Evolutionary conservation across 2,797 vertebrate species (phyloP), one percentile per base, ranked within the genome.

Genomic region (Gila robusta): DNA sequence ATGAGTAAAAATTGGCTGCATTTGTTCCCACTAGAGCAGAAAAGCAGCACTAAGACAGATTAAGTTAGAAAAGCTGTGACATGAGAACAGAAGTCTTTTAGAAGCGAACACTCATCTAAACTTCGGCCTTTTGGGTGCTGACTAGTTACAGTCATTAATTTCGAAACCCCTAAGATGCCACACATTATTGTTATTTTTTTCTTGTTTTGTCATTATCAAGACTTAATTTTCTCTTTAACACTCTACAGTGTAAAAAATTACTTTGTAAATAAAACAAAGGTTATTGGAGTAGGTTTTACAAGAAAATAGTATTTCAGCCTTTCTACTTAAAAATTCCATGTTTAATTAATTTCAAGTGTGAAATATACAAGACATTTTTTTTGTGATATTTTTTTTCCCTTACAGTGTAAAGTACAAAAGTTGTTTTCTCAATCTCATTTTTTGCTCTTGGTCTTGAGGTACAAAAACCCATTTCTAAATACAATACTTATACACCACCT

Each of bases 1-100:
- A 92, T 91, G 94, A 96, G 93, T 93, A 93, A 93, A 95, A 94
- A 92, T 92, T 44, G 90, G 86, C 54, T 62, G 80, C 90, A 76
- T 93, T 93, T 93, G 93, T 94, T 91, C 92, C 88, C 92, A 94
- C 87, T 89, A 90, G 21, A 59, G 91, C 87, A 88, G 91, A 94
- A 94, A 93, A 88, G 89, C 89, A 88, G 88, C 84, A 87, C 35
- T 56, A 54, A 44, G 56, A 62, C 54, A 81, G 52, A 82, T 62
- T 67, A 81, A 44, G 71, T 83, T 81, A 83, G 69, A 62, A 89
- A 83, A 85, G 81, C 74, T 86, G 80, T 86, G 83, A 86, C 67
- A 85, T 64, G 54, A 59, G 76, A 77, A 76, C 71, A 69, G 37
- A 83, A 82, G 14, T 64, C 80, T 59, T 84, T 83, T 77, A 81